Conservation (phyloP, 2,113 vertebrate species). For the Aspiorhynchus laticeps region DNA sequence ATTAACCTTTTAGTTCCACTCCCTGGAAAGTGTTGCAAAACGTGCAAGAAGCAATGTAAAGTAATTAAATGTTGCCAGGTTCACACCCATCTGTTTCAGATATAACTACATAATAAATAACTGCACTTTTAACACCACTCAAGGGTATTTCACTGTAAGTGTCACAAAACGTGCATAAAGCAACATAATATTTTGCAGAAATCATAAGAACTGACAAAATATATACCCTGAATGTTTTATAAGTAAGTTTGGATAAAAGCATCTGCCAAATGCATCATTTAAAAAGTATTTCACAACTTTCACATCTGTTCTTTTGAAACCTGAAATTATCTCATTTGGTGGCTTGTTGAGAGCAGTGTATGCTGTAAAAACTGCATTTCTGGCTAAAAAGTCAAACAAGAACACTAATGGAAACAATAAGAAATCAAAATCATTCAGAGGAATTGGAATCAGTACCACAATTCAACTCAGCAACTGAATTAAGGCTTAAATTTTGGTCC, state of each 20-base stretch:
- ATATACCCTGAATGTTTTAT: no score
- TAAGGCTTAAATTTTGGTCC: background rate
- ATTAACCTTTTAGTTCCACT: background rate
- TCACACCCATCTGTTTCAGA: background rate
- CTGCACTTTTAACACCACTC: background rate
- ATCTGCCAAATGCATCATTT: background rate
- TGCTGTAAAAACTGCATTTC: no score
- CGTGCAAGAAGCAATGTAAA: background rate
- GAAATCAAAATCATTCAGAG: background rate
- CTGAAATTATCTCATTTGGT: no score
- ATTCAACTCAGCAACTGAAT: background rate
- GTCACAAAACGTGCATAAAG: no score
- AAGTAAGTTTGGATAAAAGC: background rate
- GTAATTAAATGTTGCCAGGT: background rate
- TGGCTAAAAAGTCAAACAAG: no score
- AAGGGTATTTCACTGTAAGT: background rate
- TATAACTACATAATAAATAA: background rate
- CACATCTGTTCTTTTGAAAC: no score
- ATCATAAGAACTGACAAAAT: background rate
- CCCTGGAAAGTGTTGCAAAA: background rate
- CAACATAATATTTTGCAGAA: background rate
- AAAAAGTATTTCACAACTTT: no score
- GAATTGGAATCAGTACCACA: background rate
- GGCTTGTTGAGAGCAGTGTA: no score
- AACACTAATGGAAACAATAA: no score